Percentiles rank a stretch among this genome's conserved stretches.
Conservation (phyloP, 2,888 invertebrate species). For the Agrochola circellaris region DNA sequence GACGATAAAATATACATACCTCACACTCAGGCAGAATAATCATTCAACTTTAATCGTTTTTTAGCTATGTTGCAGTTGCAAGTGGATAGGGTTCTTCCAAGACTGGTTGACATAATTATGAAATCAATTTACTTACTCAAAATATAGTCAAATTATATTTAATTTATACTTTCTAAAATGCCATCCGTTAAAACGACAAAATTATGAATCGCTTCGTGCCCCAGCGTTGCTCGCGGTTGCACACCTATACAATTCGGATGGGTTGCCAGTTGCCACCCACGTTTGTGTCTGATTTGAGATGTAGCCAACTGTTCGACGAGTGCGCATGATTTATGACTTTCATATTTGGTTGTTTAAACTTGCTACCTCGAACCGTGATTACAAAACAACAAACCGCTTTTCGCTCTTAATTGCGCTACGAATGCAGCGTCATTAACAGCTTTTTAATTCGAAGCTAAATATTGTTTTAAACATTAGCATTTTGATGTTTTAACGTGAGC, state of each 20-base stretch:
- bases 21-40: slow-evolving; percentile 7
- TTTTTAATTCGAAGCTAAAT: slow-evolving; percentile 48
- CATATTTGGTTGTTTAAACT: slow-evolving; percentile 74
- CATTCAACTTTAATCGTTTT: slow-evolving; percentile 8
- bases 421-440: slow-evolving; percentile 13
- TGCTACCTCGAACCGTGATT: slow-evolving; percentile 32
- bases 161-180: slow-evolving; percentile 66
- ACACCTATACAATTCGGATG: slow-evolving; percentile 67
- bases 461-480: slow-evolving; percentile 55
- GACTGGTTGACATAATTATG: slow-evolving; percentile 12
- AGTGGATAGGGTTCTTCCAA: not conserved
- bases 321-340: slow-evolving; percentile 74
- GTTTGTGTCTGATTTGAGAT: slow-evolving; percentile 75
- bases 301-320: slow-evolving; percentile 69
- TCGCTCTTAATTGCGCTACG: slow-evolving; percentile 39
- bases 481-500: slow-evolving; percentile 37
- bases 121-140: slow-evolving; percentile 37
- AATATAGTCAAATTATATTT: slow-evolving; percentile 49
- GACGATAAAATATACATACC: slow-evolving; percentile 30
- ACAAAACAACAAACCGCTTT: slow-evolving; percentile 58
- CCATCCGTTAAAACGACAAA: slow-evolving; percentile 50
- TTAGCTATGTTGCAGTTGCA: not conserved
- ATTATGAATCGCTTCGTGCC: slow-evolving; percentile 39
- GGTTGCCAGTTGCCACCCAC: slow-evolving; percentile 75
- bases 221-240: slow-evolving; percentile 20